Percentiles rank a stretch among this genome's conserved stretches.
Conservation (phyloP, 2,888 invertebrate genomes). For the Apotomis turbidana region DNA sequence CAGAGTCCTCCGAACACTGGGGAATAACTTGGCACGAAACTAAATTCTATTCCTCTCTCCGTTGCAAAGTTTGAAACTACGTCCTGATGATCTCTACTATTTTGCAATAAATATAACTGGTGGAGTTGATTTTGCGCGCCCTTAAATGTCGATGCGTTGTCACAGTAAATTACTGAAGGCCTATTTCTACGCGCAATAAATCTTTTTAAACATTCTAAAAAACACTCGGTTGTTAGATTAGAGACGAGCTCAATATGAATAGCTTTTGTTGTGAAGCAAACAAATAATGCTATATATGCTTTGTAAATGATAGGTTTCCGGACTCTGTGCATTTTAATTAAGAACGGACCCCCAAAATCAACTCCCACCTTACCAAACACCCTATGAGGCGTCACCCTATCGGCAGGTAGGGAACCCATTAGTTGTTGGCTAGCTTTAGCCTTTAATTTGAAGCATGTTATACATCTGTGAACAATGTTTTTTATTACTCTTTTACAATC, state of each 20-base stretch:
- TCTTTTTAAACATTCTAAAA: neutral
- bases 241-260: neutral
- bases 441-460: too few relatives aligned
- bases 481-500: too few relatives aligned
- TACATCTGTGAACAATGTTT: too few relatives aligned
- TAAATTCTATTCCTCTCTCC: conserved; percentile 1
- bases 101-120: neutral
- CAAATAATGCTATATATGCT: neutral
- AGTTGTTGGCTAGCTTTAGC: too few relatives aligned
- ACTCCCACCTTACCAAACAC: neutral
- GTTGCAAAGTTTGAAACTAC: neutral
- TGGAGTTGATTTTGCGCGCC: neutral
- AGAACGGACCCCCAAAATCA: neutral
- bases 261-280: neutral
- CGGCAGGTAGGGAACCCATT: too few relatives aligned
- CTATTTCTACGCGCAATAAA: neutral
- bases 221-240: neutral
- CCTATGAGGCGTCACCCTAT: neutral
- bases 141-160: neutral
- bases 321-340: neutral
- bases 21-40: neutral
- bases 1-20: conserved; percentile 15
- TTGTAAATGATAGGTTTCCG: neutral
- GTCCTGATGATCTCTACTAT: neutral
- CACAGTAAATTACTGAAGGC: neutral